These are phyloP conservation scores for Pristionchus exspectatus DNA, from an alignment of 2,888 invertebrate species.

Conservation along the genomic window DNA sequence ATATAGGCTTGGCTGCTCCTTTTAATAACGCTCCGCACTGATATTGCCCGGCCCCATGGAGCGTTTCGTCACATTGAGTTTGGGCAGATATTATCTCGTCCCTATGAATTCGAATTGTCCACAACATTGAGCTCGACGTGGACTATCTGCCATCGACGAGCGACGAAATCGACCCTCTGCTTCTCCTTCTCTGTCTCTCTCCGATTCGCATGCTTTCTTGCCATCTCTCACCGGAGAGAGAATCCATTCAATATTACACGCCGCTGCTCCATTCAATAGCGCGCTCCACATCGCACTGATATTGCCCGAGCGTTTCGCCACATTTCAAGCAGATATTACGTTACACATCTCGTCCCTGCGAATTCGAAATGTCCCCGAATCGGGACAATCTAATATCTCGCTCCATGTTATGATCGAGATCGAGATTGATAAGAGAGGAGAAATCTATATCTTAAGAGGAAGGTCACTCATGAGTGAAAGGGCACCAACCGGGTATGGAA, in stretches of 20 bases:
- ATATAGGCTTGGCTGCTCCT: background rate
- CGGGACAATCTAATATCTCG: background rate
- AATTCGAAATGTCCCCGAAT: too few relatives aligned
- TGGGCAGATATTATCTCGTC: too few relatives aligned
- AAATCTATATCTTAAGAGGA: background rate
- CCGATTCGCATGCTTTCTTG: background rate
- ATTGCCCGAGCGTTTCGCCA: background rate
- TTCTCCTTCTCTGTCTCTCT: background rate
- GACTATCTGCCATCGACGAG: background rate
- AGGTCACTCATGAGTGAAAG: slow-evolving; percentile 1
- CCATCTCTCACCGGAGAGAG: background rate
- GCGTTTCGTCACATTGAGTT: background rate
- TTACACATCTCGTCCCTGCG: too few relatives aligned
- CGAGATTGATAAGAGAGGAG: background rate
- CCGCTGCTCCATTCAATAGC: background rate
- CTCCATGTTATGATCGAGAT: background rate
- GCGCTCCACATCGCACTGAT: background rate
- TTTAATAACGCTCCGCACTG: background rate
- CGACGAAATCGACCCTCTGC: background rate
- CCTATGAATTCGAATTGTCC: too few relatives aligned
- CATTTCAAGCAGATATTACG: too few relatives aligned
- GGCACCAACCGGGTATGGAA: background rate
- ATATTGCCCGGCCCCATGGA: background rate
- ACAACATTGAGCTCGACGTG: too few relatives aligned
- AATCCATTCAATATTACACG: background rate